Conservation (phyloP, 2,888 invertebrate genomes). For the Drosophila mulleri region DNA sequence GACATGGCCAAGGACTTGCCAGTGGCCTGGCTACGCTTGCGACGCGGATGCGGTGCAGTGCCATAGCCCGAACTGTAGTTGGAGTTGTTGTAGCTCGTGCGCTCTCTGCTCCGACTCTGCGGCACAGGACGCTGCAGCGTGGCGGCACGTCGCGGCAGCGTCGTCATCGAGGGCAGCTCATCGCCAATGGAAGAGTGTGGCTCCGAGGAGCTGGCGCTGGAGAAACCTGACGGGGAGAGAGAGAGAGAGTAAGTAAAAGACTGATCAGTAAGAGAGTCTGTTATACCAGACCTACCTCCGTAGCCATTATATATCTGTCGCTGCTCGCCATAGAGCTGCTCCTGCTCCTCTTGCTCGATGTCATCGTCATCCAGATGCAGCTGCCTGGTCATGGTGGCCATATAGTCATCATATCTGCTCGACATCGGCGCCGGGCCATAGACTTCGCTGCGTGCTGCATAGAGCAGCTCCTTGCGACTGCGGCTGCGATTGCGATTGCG, state of each 20-base stretch:
- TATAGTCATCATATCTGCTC: conserved; percentile 80
- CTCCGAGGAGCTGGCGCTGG: conserved; percentile 79
- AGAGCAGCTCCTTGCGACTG: conserved; percentile 64
- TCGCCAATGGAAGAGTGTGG: conserved; percentile 71
- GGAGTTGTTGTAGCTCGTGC: conserved; percentile 1
- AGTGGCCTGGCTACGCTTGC: conserved; percentile 66
- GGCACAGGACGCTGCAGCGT: conserved; percentile 62
- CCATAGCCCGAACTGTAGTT: conserved; percentile 50
- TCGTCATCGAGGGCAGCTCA: conserved; percentile 47
- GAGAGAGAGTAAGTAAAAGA: neutral
- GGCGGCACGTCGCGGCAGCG: conserved; percentile 55
- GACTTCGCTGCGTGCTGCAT: conserved; percentile 68
- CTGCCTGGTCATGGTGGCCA: conserved; percentile 79
- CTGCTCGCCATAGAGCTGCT: conserved; percentile 68
- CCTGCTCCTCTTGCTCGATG: conserved; percentile 24
- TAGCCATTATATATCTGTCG: conserved; percentile 78
- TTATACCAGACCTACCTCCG: conserved; percentile 65
- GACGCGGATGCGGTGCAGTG: conserved; percentile 71
- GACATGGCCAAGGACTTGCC: conserved; percentile 66
- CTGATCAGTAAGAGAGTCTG: neutral
- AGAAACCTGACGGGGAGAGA: conserved; percentile 62
- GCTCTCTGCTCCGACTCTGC: conserved; percentile 32
- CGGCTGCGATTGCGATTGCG: conserved; percentile 45
- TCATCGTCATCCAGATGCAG: conserved; percentile 71
- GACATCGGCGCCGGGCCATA: conserved; percentile 50